Conservation (phyloP, 2,888 invertebrate species). For the Galeruca laticollis region DNA sequence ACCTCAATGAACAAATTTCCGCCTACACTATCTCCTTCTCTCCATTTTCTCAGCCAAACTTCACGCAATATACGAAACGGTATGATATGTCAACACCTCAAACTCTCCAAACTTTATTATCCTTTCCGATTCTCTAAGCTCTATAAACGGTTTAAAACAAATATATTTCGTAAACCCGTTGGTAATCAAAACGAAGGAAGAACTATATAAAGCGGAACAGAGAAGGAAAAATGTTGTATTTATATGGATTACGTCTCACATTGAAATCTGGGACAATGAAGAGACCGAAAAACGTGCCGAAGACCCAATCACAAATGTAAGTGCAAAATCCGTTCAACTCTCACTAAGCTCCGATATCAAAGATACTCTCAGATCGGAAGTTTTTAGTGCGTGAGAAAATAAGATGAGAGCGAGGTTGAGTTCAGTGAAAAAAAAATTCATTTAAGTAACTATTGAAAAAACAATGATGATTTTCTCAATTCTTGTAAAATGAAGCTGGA, state of each 20-base stretch:
- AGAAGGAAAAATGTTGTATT: neutral
- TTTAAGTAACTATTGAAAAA: too few species aligned
- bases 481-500: too few species aligned
- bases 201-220: neutral
- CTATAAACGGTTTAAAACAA: constrained; percentile 8
- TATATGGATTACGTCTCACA: neutral
- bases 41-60: neutral
- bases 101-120: constrained; percentile 9
- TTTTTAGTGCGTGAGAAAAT: neutral
- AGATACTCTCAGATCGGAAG: neutral
- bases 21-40: neutral
- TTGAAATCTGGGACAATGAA: neutral
- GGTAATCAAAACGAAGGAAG: neutral
- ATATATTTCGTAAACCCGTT: neutral
- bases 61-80: neutral
- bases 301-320: neutral
- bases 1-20: neutral
- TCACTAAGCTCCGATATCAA: neutral
- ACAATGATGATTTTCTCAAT: too few species aligned
- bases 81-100: constrained; percentile 8
- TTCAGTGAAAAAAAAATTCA: too few species aligned
- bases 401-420: too few species aligned
- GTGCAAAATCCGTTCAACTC: neutral
- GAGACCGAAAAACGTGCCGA: neutral
- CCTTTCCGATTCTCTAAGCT: neutral